Evolutionary conservation across 2,113 vertebrate genomes (phyloP), one percentile per base, ranked within the genome.

Genomic region (Heterochromis multidens): DNA sequence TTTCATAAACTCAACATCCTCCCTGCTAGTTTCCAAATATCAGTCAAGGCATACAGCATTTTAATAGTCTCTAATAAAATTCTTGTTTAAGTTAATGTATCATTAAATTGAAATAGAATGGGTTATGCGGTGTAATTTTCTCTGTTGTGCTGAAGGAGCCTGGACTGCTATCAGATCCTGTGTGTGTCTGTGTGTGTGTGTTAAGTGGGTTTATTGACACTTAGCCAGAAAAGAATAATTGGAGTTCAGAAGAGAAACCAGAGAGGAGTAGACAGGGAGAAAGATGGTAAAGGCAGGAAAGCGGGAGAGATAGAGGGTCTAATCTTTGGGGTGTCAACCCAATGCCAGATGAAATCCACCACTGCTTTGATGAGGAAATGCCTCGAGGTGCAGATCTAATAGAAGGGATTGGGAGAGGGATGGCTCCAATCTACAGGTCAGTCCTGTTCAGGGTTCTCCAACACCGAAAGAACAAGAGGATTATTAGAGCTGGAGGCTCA

Each of bases 381-480:
- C 93, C 92, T 93, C 77, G 79, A 88, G 91, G 84, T 86, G 77
- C 82, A 80, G 57, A 54, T 90, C 82, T 93, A 94, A 93, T 93
- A 46, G 91, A 72, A 84, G 79, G 81, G 86, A 92, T 83, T 90
- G 83, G 87, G 89, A 92, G 82, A 89, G 74, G 82, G 88, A 92
- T 93, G 79, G 84, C 90, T 91, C 83, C 92, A 90, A 93, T 92
- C 91, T 90, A 29, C 90, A 89, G 92, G 91, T 90, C 88, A 91
- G 63, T 88, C 86, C 72, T 79, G 81, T 78, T 86, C 82, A 56
- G 54, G 72, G 25, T 86, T 86, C 82, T 80, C 60, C 54, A 62
- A 63, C 76, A 63, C 49, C 56, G 81, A 87, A 80, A 82, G 57
- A 59, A 88, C 79, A 56, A 79, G 59, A 57, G 49, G 65, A 80